Conservation (phyloP, 2,113 vertebrate species). For the Cyphomyrus discorhynchus region DNA sequence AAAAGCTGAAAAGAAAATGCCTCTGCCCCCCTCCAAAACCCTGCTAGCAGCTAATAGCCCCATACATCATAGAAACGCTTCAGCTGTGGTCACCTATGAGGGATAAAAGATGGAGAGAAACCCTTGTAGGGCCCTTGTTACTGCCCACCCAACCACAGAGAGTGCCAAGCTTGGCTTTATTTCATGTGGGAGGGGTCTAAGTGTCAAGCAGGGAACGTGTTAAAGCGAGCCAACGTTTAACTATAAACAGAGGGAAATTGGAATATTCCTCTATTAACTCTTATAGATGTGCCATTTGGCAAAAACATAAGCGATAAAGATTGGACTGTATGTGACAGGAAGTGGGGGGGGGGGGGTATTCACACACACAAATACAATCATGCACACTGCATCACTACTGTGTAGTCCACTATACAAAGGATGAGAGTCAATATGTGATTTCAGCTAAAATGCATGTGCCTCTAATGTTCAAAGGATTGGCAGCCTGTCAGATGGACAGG, state of each 20-base stretch:
- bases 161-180: constrained; percentile 52
- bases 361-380: constrained; percentile 17
- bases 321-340: constrained; percentile 55
- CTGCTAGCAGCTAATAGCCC: constrained; percentile 56
- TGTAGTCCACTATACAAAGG: background rate
- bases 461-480: background rate
- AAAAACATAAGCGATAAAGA: constrained; percentile 57
- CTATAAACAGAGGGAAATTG: constrained; percentile 63
- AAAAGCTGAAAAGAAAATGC: background rate
- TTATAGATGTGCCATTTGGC: constrained; percentile 66
- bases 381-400: constrained; percentile 7
- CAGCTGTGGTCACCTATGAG: constrained; percentile 58
- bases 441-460: background rate
- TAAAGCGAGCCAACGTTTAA: constrained; percentile 56
- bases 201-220: constrained; percentile 57
- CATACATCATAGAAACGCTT: constrained; percentile 40
- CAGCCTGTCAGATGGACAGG: background rate
- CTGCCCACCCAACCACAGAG: constrained; percentile 13
- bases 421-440: background rate
- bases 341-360: background rate
- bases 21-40: constrained; percentile 16
- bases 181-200: constrained; percentile 59
- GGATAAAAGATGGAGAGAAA: constrained; percentile 54
- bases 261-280: constrained; percentile 66
- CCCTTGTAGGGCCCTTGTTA: constrained; percentile 48